These are phyloP conservation scores for Orthosia cruda DNA, from an alignment of 2,888 invertebrate species.

Conservation along the genomic window DNA sequence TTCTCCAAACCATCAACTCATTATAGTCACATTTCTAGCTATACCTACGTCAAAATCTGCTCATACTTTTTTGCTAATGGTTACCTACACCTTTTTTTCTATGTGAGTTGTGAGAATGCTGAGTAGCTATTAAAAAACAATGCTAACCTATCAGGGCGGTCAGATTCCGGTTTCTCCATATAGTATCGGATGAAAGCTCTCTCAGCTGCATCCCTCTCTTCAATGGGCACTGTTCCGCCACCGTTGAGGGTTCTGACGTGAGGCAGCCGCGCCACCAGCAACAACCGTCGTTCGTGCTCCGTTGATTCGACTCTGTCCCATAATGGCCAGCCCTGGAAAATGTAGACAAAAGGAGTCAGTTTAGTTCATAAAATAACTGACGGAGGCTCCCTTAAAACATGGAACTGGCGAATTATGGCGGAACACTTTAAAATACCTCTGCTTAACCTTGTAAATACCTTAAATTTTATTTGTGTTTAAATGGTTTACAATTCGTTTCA, in stretches of 20 bases:
- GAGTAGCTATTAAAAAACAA: neutral
- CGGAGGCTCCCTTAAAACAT: too few relatives aligned
- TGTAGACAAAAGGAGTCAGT: neutral
- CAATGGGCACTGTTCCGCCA: slow-evolving; percentile 95
- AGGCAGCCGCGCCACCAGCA: slow-evolving; percentile 97
- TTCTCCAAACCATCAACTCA: too few relatives aligned
- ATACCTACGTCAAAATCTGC: neutral
- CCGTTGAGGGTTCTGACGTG: slow-evolving; percentile 97
- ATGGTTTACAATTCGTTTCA: neutral
- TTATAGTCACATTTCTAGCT: too few relatives aligned
- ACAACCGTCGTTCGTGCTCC: slow-evolving; percentile 97
- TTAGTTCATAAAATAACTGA: too few relatives aligned
- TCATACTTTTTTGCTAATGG: too few relatives aligned
- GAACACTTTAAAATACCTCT: neutral
- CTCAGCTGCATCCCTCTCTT: slow-evolving; percentile 98
- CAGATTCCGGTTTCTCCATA: slow-evolving; percentile 96
- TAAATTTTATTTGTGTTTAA: neutral
- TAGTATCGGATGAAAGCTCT: slow-evolving; percentile 98
- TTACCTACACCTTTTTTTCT: neutral
- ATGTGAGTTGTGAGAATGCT: neutral
- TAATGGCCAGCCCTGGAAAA: slow-evolving; percentile 93
- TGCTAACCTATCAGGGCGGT: slow-evolving; percentile 94
- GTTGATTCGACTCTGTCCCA: slow-evolving; percentile 96
- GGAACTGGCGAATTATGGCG: neutral
- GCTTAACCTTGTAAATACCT: too few relatives aligned